Conservation (phyloP, 2,113 vertebrate species). For the Eira barbara region DNA sequence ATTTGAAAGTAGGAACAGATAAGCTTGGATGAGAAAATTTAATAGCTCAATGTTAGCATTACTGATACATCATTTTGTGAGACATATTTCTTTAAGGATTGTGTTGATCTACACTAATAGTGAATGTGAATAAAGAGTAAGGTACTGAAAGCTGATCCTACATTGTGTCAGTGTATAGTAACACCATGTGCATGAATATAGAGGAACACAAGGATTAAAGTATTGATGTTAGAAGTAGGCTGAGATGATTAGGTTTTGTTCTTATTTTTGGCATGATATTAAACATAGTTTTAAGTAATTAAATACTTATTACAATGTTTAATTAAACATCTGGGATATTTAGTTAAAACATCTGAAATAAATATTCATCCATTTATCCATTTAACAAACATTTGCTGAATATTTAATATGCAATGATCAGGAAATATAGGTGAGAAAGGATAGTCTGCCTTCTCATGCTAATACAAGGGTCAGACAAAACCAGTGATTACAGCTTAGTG, state of each 20-base stretch:
- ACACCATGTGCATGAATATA: neutral
- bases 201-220: neutral
- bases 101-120: slow-evolving; percentile 41
- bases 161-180: neutral
- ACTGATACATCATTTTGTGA: neutral
- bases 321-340: neutral
- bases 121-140: neutral
- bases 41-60: neutral
- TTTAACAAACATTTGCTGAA: slow-evolving; percentile 9
- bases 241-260: neutral
- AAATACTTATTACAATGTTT: neutral
- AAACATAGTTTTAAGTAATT: slow-evolving; percentile 17
- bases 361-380: neutral
- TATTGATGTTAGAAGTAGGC: neutral
- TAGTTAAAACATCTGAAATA: neutral
- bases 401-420: neutral
- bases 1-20: neutral
- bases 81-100: slow-evolving; percentile 23
- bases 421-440: neutral
- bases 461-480: neutral
- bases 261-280: neutral
- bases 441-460: neutral
- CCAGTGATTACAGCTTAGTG: neutral
- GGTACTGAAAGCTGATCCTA: neutral
- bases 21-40: neutral